These are phyloP conservation scores for Ctenopoma kingsleyae DNA, from an alignment of 2,797 vertebrate genomes.

Conservation along the genomic window DNA sequence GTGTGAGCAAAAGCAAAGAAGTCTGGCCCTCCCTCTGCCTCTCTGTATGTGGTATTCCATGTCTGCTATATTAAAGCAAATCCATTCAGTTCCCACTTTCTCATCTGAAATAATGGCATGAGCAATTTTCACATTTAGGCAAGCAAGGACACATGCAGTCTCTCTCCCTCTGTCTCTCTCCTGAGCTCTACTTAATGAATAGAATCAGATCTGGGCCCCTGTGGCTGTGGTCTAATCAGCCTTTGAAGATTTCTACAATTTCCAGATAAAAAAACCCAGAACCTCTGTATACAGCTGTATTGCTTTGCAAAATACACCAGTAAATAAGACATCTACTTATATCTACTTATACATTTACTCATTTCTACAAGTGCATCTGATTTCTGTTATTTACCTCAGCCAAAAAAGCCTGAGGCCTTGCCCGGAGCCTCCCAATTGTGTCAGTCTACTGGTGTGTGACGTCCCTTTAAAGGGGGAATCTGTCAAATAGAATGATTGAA, in stretches of 20 bases:
- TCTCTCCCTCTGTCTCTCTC: conserved; percentile 53
- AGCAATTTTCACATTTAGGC: conserved; percentile 84
- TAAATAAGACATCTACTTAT: conserved; percentile 47
- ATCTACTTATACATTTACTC: conserved; percentile 34
- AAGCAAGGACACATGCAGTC: conserved; percentile 78
- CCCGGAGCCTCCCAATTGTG: conserved; percentile 69
- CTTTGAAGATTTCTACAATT: conserved; percentile 77
- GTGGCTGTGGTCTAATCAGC: conserved; percentile 73
- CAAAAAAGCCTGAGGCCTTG: conserved; percentile 39
- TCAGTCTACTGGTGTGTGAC: conserved; percentile 76
- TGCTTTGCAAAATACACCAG: conserved; percentile 40
- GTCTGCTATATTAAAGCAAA: conserved; percentile 85
- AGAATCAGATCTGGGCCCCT: conserved; percentile 72
- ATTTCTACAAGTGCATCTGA: conserved; percentile 37
- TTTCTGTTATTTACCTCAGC: conserved; percentile 52
- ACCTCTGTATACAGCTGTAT: conserved; percentile 28
- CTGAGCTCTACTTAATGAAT: conserved; percentile 76
- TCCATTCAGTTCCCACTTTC: conserved; percentile 85
- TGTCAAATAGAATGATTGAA: conserved; percentile 84
- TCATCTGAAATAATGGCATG: conserved; percentile 86
- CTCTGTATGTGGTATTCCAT: conserved; percentile 85
- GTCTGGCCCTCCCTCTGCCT: conserved; percentile 74
- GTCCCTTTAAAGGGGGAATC: conserved; percentile 75
- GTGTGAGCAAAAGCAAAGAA: conserved; percentile 87
- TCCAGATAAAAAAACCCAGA: conserved; percentile 44